phyloP scores from a whole-genome alignment of 2,113 vertebrate species.

The Nannospalax galili region DNA sequence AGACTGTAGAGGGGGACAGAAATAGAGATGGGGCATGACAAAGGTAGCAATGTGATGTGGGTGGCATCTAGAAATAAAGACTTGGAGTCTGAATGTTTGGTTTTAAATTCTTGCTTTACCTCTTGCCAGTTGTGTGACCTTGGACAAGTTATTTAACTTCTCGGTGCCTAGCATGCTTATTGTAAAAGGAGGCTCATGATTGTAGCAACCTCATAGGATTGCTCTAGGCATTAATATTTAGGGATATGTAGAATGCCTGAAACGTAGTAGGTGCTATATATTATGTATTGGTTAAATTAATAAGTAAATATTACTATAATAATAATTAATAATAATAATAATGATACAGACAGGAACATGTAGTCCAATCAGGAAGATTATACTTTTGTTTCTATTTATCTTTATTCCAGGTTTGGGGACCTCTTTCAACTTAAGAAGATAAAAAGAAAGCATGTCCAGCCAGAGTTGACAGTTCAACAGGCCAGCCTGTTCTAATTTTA shows the following conservation, averaged over 20 bases:
- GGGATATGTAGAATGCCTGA: neutral
- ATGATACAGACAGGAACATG: neutral
- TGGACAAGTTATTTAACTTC: neutral
- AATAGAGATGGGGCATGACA: too few species aligned
- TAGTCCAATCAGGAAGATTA: neutral
- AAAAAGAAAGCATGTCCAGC: neutral
- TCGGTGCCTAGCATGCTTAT: neutral
- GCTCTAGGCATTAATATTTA: neutral
- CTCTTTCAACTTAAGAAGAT: neutral
- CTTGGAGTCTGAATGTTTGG: neutral
- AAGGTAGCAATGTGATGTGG: too few species aligned
- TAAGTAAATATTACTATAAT: neutral
- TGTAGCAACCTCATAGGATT: neutral
- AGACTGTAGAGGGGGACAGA: too few species aligned
- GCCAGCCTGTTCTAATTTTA: neutral
- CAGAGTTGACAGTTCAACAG: neutral
- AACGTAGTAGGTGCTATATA: neutral
- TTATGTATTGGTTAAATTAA: neutral
- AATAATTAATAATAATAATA: neutral
- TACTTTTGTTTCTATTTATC: neutral
- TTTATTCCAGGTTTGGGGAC: neutral
- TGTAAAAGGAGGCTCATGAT: neutral
- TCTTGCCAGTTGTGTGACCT: neutral
- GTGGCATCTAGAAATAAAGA: neutral
- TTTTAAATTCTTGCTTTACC: conserved; percentile 3